These are phyloP conservation scores for Watsonalla cultraria DNA, from an alignment of 2,888 invertebrate species.

Conservation along the genomic window DNA sequence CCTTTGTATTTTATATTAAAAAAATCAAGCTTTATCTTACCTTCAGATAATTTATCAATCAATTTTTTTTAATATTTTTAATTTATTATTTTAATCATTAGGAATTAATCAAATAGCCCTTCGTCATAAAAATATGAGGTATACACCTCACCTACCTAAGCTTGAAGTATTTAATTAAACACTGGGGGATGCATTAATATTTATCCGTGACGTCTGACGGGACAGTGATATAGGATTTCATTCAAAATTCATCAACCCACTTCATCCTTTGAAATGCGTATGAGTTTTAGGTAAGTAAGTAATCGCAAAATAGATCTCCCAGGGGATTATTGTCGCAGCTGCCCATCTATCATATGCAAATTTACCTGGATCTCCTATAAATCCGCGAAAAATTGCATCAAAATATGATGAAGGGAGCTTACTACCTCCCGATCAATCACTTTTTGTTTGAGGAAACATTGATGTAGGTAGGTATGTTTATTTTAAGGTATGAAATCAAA, in stretches of 20 bases:
- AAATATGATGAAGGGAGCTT: not conserved
- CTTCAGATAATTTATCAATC: too few relatives aligned
- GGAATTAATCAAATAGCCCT: too few relatives aligned
- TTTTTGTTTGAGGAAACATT: not conserved
- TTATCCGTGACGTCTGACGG: constrained; percentile 27
- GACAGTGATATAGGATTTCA: constrained; percentile 5
- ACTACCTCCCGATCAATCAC: not conserved
- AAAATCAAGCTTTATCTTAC: too few relatives aligned
- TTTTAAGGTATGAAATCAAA: not conserved
- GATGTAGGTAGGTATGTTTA: not conserved
- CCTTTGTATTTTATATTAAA: too few relatives aligned
- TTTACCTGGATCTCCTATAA: not conserved
- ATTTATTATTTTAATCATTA: too few relatives aligned
- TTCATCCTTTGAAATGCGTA: constrained; percentile 17
- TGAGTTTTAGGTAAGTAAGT: constrained; percentile 6
- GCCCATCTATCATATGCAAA: constrained; percentile 13
- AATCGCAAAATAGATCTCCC: constrained; percentile 8
- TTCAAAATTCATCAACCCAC: constrained; percentile 21
- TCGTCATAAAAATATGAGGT: too few relatives aligned
- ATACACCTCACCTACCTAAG: constrained; percentile 14
- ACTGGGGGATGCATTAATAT: constrained; percentile 35
- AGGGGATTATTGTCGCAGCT: constrained; percentile 12
- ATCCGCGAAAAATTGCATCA: not conserved
- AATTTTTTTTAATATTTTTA: too few relatives aligned
- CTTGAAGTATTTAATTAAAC: constrained; percentile 30